Conservation (phyloP, 2,797 vertebrate genomes). For the Cossypha heuglini region DNA sequence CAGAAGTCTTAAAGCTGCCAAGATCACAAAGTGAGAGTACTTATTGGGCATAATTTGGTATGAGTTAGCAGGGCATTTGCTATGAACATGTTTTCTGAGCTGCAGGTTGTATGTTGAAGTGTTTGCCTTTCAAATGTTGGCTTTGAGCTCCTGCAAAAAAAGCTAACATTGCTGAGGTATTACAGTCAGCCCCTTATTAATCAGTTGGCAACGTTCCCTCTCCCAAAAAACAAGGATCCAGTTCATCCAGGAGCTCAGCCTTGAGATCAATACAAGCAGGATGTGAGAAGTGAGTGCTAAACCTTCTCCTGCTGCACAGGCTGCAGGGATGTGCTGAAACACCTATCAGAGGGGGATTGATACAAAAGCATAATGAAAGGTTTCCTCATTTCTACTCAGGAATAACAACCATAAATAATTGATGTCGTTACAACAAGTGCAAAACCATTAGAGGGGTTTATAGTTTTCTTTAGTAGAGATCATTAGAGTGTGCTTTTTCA, state of each 20-base stretch:
- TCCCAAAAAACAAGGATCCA: background rate
- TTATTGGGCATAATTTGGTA: background rate
- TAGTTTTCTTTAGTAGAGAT: background rate
- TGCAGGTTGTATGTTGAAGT: background rate
- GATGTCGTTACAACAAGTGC: background rate
- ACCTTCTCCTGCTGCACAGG: rapidly evolving
- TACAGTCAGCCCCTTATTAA: constrained; percentile 13
- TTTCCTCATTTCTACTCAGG: background rate
- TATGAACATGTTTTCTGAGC: background rate
- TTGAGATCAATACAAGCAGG: background rate
- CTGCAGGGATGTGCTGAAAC: background rate
- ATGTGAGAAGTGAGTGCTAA: background rate
- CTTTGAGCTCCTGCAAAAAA: background rate
- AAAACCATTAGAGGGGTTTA: background rate
- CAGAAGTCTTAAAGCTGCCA: background rate
- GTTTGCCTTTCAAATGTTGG: background rate
- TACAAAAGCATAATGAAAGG: background rate
- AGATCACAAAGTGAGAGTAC: background rate
- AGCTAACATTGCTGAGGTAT: background rate
- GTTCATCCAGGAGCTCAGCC: background rate
- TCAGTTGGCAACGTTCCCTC: background rate
- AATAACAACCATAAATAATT: background rate
- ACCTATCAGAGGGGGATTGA: rapidly evolving
- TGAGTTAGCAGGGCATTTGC: background rate
- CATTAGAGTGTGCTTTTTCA: background rate